phyloP scores from a whole-genome alignment of 2,888 invertebrate species.

The Elegia similella region DNA sequence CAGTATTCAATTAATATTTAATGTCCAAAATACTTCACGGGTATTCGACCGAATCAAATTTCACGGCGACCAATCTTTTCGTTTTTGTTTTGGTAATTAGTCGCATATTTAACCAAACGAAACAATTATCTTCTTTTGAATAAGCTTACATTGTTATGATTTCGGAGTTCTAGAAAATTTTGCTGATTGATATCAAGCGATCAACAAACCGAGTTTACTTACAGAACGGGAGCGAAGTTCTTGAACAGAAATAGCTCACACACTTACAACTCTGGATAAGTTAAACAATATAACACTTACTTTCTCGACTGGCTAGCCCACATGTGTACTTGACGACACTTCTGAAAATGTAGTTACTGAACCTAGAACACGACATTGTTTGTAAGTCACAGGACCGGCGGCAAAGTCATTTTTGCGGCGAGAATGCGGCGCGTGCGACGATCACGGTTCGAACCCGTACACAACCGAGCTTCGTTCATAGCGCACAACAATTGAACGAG shows the following conservation, averaged over 20 bases:
- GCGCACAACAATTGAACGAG: slow-evolving; percentile 58
- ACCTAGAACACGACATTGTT: slow-evolving; percentile 73
- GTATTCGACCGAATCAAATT: slow-evolving; percentile 13
- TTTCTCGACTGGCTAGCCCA: slow-evolving; percentile 72
- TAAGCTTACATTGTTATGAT: slow-evolving; percentile 23
- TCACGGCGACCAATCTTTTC: slow-evolving; percentile 21
- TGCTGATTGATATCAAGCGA: slow-evolving; percentile 20
- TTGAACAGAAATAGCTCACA: slow-evolving; percentile 25
- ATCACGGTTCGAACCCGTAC: slow-evolving; percentile 24
- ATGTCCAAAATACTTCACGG: slow-evolving; percentile 9
- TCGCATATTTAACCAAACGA: slow-evolving; percentile 22
- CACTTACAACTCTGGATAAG: not conserved
- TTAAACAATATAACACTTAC: slow-evolving; percentile 48
- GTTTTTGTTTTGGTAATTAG: slow-evolving; percentile 21
- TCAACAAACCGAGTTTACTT: not conserved
- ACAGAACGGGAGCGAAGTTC: slow-evolving; percentile 11
- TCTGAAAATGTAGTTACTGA: slow-evolving; percentile 69
- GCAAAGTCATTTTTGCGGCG: slow-evolving; percentile 59
- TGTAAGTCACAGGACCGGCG: slow-evolving; percentile 40
- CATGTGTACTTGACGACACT: slow-evolving; percentile 77
- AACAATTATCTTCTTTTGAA: slow-evolving; percentile 20
- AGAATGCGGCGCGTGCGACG: slow-evolving; percentile 34
- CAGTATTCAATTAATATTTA: slow-evolving; percentile 13
- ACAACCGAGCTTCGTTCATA: slow-evolving; percentile 62
- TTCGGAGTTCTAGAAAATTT: slow-evolving; percentile 51